phyloP scores from a whole-genome alignment of 1,140 invertebrate species.

The Ericerus pela region DNA sequence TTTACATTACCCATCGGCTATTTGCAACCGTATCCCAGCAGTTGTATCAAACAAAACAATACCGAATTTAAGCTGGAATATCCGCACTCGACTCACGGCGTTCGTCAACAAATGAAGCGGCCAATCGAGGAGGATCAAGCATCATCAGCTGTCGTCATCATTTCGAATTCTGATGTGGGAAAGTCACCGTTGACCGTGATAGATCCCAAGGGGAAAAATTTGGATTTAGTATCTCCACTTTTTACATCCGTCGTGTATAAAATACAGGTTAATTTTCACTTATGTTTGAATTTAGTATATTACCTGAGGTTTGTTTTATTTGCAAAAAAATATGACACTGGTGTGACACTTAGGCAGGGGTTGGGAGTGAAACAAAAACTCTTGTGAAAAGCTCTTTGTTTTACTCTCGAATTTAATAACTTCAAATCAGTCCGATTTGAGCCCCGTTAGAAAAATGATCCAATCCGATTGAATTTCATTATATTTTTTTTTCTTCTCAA shows the following conservation, averaged over 20 bases:
- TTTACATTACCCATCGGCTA: slow-evolving; percentile 92
- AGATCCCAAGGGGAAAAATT: slow-evolving; percentile 48
- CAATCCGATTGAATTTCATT: too few species aligned
- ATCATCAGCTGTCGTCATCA: not conserved
- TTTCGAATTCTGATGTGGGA: slow-evolving; percentile 28
- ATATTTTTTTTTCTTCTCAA: too few species aligned
- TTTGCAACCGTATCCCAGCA: slow-evolving; percentile 79
- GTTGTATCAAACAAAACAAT: slow-evolving; percentile 63
- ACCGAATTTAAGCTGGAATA: slow-evolving; percentile 36
- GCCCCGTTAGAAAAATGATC: too few species aligned
- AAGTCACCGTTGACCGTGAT: slow-evolving; percentile 59
- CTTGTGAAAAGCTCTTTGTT: too few species aligned
- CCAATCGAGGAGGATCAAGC: not conserved
- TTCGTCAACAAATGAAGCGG: slow-evolving; percentile 19
- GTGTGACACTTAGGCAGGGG: too few species aligned
- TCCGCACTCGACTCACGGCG: slow-evolving; percentile 30
- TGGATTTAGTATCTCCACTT: slow-evolving; percentile 76
- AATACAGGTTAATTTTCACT: slow-evolving; percentile 35
- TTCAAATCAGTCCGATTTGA: too few species aligned
- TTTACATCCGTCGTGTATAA: slow-evolving; percentile 87
- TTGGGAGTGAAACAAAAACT: too few species aligned
- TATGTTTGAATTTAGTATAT: too few species aligned
- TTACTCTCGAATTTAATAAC: too few species aligned
- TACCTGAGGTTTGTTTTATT: too few species aligned
- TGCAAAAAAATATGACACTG: too few species aligned